Percentiles rank a stretch among this genome's conserved stretches.
phyloP scores from a whole-genome alignment of 2,888 invertebrate genomes.

The Neoitamus cyanurus region DNA sequence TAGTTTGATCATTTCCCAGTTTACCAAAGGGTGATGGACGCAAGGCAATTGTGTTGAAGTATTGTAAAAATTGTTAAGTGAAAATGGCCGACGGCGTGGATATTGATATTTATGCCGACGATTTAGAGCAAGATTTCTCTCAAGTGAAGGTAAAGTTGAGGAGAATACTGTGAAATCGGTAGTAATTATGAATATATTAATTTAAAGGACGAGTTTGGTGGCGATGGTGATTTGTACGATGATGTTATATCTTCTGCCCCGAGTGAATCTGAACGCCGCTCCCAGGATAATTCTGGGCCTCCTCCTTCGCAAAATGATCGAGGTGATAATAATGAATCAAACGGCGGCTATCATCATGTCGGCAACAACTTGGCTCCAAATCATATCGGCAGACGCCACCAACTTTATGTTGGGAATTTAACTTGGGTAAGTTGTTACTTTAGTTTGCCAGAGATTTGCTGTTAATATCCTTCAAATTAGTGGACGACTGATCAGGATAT shows the following conservation, averaged over 20 bases:
- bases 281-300: conserved; percentile 71
- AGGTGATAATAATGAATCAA: conserved; percentile 75
- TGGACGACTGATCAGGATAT: conserved; percentile 99
- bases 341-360: conserved; percentile 77
- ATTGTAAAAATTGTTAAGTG: conserved; percentile 45
- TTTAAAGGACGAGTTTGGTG: conserved; percentile 64
- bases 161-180: neutral
- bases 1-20: neutral
- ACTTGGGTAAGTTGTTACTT: conserved; percentile 85
- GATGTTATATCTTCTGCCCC: conserved; percentile 90
- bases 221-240: conserved; percentile 90
- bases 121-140: conserved; percentile 94
- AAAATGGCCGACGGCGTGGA: conserved; percentile 95
- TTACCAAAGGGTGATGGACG: neutral
- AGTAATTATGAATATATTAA: conserved; percentile 19
- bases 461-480: conserved; percentile 67
- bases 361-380: conserved; percentile 77
- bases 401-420: conserved; percentile 96
- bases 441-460: conserved; percentile 34
- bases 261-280: conserved; percentile 70
- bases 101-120: conserved; percentile 97
- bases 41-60: neutral
- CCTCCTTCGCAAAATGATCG: conserved; percentile 71
- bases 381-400: conserved; percentile 81
- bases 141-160: conserved; percentile 70